Evolutionary conservation across 2,113 vertebrate species (phyloP), one percentile per base, ranked within the genome.

Genomic region (Miniopterus natalensis): DNA sequence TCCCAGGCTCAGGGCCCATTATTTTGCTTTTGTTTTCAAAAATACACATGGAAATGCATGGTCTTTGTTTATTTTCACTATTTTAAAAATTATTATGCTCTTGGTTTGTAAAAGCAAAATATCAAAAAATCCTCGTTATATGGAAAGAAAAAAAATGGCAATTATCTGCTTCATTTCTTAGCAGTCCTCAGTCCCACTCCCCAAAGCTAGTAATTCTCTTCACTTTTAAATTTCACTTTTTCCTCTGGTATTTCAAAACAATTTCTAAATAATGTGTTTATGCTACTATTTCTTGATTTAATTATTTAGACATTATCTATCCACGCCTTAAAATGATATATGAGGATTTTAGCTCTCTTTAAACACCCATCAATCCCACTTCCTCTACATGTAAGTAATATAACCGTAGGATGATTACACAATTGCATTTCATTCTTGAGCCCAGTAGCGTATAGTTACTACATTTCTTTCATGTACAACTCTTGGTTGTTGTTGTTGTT

Each of bases 261-360:
- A 40, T 81, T 59, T 75, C 42, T 70, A 18, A 68, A 74, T 53
- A 74, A 42, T 36, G 31, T 77, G 29, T 53, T 45, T 85, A 57
- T 49, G 27, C 27, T 53, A 36, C 36, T n/a, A 61, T 63, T 89
- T 91, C n/a, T 88, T 36, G 4, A 81, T 77, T 86, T 59, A 27
- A 57, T 84, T 51, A 61, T 47, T 53, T 47, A 77, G 45, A 68
- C 6, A n/a, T 73, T 74, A 42, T 36, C 36, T 63, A 0, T 63
- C 14, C 0, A 6, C 3, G 27, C 29, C 14, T n/a, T 79, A 1
- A 2, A 13, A 84, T 12, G 40, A 6, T 15, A 8, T 17, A 8
- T 51, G 21, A 68, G 6, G 21, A 45, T 57, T 51, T 42, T 17
- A 73, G 9, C 13, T 73, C 3, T 92, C 21, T 29, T 49, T 45